Evolutionary conservation across 2,888 invertebrate species (phyloP).

Genomic region (Lithophane ornitopus): DNA sequence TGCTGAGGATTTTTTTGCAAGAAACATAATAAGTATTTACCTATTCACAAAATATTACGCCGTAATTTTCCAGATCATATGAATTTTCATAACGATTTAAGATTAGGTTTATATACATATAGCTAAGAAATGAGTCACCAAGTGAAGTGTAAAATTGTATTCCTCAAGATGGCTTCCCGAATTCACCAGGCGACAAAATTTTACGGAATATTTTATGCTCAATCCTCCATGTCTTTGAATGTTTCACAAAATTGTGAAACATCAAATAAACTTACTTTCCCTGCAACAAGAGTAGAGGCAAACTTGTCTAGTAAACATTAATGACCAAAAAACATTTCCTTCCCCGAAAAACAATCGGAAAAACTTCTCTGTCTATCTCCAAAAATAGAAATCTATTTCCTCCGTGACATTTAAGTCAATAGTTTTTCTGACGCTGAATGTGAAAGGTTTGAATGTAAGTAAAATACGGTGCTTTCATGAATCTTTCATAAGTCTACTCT

Average conservation of each 20-base stretch:
- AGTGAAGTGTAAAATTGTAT: slow-evolving; percentile 34
- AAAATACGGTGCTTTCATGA: slow-evolving; percentile 50
- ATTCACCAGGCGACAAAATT: neutral
- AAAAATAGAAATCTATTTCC: slow-evolving; percentile 42
- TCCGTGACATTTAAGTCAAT: slow-evolving; percentile 43
- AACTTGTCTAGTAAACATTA: slow-evolving; percentile 23
- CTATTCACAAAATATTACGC: neutral
- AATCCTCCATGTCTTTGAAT: neutral
- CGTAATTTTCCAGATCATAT: slow-evolving; percentile 20
- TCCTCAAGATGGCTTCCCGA: slow-evolving; percentile 6
- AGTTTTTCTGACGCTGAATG: slow-evolving; percentile 38
- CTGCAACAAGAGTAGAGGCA: neutral
- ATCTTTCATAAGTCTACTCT: slow-evolving; percentile 56
- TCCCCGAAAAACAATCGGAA: slow-evolving; percentile 21
- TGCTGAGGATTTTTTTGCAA: neutral
- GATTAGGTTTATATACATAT: slow-evolving; percentile 1
- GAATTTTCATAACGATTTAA: slow-evolving; percentile 11
- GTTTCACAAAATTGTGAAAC: neutral
- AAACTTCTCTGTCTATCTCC: slow-evolving; percentile 29
- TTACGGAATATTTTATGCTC: slow-evolving; percentile 10
- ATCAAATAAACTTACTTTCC: neutral
- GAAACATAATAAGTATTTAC: neutral
- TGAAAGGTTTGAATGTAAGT: slow-evolving; percentile 34
- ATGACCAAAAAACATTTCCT: slow-evolving; percentile 16
- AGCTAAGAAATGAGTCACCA: slow-evolving; percentile 15